phyloP scores from a whole-genome alignment of 2,797 vertebrate genomes.

The Masticophis lateralis region DNA sequence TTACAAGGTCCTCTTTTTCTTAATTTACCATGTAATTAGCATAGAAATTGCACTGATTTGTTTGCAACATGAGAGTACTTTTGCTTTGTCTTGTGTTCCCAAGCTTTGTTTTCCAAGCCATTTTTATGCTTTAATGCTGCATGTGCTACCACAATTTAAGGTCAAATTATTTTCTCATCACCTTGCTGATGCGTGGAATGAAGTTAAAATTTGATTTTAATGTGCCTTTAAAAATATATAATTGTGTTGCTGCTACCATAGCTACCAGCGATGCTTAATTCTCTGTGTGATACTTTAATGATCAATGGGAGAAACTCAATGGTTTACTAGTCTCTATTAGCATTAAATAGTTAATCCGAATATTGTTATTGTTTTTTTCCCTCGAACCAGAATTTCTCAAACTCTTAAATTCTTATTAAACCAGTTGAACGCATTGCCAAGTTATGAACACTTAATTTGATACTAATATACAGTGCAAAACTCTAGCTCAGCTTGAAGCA shows the following conservation, averaged over 20 bases:
- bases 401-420: background rate
- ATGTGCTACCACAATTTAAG: slow-evolving; percentile 32
- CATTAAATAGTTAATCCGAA: slow-evolving; percentile 2
- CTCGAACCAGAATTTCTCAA: background rate
- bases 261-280: slow-evolving; percentile 2
- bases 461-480: background rate
- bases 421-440: background rate
- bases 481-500: slow-evolving; percentile 5
- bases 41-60: slow-evolving; percentile 5
- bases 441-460: background rate
- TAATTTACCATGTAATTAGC: background rate
- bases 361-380: background rate
- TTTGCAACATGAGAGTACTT: background rate
- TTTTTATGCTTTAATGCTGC: slow-evolving; percentile 32
- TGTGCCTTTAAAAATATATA: slow-evolving; percentile 29
- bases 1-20: slow-evolving; percentile 38
- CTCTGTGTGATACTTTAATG: background rate
- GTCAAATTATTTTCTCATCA: slow-evolving; percentile 45
- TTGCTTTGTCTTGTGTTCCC: background rate
- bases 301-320: background rate
- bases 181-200: slow-evolving; percentile 34
- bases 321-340: background rate
- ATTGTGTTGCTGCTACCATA: background rate
- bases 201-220: slow-evolving; percentile 44
- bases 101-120: background rate